Percentiles rank a stretch among this genome's conserved stretches.
Conservation (phyloP, 2,888 invertebrate species). For the Pediacus dermestoides region DNA sequence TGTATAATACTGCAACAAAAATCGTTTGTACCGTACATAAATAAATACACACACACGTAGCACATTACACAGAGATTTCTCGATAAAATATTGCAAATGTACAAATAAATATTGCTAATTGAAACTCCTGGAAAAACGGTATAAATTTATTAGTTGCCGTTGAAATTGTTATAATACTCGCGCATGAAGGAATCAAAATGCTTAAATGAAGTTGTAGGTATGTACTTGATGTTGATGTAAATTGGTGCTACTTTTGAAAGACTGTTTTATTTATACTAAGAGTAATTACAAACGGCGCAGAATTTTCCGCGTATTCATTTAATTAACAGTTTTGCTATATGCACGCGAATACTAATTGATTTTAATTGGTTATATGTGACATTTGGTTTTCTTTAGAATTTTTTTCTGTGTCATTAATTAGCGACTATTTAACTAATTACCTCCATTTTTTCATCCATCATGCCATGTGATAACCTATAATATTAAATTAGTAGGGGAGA, state of each 20-base stretch:
- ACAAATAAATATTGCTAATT: conserved; percentile 1
- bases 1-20: too few species aligned
- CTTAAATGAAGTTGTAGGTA: not conserved
- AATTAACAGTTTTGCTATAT: not conserved
- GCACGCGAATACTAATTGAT: conserved; percentile 1
- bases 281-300: not conserved
- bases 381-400: not conserved
- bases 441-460: too few species aligned
- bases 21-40: too few species aligned
- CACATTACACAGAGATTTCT: too few species aligned
- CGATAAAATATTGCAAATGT: too few species aligned
- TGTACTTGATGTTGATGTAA: not conserved
- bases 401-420: not conserved
- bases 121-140: not conserved
- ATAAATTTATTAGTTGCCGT: conserved; percentile 1
- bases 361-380: conserved; percentile 1
- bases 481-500: too few species aligned
- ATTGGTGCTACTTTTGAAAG: not conserved
- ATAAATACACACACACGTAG: too few species aligned
- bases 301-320: conserved; percentile 1
- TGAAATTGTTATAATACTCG: not conserved
- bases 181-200: too few species aligned
- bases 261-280: not conserved
- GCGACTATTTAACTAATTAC: too few species aligned
- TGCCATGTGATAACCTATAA: too few species aligned